These are phyloP conservation scores for Sebastes iracundus DNA, from an alignment of 2,797 vertebrate species.

Conservation along the genomic window DNA sequence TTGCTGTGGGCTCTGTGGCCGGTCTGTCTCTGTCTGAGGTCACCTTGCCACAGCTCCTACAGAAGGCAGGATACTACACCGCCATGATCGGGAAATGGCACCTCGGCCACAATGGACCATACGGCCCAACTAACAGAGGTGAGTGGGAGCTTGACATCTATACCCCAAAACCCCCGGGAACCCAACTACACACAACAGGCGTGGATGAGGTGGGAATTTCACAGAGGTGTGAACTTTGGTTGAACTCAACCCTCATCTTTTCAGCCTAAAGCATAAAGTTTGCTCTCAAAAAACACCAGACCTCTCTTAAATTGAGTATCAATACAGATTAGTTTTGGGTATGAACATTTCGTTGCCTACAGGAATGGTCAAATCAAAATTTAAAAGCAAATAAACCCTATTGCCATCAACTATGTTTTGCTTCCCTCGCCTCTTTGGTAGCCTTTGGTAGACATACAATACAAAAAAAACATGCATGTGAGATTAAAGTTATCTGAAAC, in stretches of 20 bases:
- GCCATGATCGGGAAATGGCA: constrained; percentile 97
- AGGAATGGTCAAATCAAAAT: background rate
- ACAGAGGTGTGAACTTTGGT: background rate
- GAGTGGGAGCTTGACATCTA: constrained; percentile 45
- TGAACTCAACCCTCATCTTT: background rate
- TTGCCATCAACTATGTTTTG: background rate
- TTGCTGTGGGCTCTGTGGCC: constrained; percentile 86
- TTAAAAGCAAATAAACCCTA: background rate
- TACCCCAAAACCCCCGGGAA: background rate
- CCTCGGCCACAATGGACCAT: constrained; percentile 89
- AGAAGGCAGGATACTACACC: constrained; percentile 87
- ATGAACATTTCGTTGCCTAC: background rate
- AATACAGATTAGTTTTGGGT: background rate
- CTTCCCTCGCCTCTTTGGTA: background rate
- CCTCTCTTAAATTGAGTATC: background rate
- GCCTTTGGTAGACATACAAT: background rate
- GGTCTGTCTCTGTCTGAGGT: constrained; percentile 94
- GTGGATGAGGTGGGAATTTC: background rate
- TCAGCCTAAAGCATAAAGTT: background rate
- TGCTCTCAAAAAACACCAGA: background rate
- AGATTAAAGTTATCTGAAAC: background rate
- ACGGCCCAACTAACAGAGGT: constrained; percentile 90
- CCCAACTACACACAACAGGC: background rate
- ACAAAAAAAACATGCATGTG: background rate
- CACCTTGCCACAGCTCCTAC: constrained; percentile 89